Base-by-base conservation (phyloP, 2,113 vertebrate species). In the Brachyhypopomus occidentalis region DNA sequence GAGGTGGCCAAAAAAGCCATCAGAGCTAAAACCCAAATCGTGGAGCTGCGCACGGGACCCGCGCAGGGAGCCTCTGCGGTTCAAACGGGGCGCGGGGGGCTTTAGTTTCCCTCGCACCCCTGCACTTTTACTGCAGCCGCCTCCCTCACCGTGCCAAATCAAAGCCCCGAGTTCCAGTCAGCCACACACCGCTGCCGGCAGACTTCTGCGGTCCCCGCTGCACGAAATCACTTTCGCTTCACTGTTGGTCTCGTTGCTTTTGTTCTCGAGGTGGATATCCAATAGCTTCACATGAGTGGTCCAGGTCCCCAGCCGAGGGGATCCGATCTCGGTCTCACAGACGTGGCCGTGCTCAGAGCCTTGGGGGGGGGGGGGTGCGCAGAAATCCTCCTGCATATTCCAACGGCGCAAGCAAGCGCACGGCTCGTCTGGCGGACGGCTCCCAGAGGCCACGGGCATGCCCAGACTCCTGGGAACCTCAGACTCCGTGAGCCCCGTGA, bases 401-500 rank as follows among this genome's bases (percentile, higher is more conserved):
- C 1, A 72, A 72, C 58, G 63, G 48, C 52, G 36, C 34, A 27
- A 73, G 12, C 36, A 41, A 3, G 25, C 23, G 19, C 30, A 23
- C 36, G 45, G 36, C 30, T 27, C 6, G 23, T 27, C 23, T 22
- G 23, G 11, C 34, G 25, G n/a, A 14, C 34, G 45, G 1, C 20
- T 17, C 45, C 36, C 14, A 12, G 19, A 11, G 45, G 41, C 23
- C 69, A 69, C 27, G 70, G 62, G 23, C 52, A 70, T 45, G n/a
- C 70, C 48, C 17, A n/a, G 25, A 52, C 2, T 14, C 2, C 45
- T 14, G 45, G 3, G 34, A 45, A 11, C 6, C 41, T 45, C 30
- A 75, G 62, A 81, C 72, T n/a, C 48, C 55, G 55, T 45, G 11
- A 79, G 2, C 72, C 66, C 75, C 72, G 63, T 79, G 62, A 64